Base-by-base conservation (phyloP, 1,140 invertebrate genomes). In the Parapsyche elsis region DNA sequence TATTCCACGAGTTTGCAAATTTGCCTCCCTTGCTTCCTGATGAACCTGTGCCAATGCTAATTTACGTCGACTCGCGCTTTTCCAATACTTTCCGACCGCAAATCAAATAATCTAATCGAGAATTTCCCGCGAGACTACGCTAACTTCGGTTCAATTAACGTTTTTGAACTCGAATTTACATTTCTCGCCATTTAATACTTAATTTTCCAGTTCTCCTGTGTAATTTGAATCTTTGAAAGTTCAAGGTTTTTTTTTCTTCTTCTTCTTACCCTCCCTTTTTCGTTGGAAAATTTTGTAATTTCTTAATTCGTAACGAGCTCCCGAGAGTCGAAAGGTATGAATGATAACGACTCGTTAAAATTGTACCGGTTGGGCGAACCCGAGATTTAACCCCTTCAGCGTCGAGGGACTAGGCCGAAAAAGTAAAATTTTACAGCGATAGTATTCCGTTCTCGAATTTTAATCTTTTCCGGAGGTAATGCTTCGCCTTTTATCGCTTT, bases 61-160 rank as follows among this genome's bases (percentile, higher is more conserved):
- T 59, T 59, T 59, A 59, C 21, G 1, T 21, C 21, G 53, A 59
- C 1, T 38, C 30, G 30, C 14, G 12, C 1, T 67, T 67, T 67
- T 67, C 61, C 61, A 21, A 67, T 67, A 67, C 61, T 67, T 67
- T 23, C 5, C 2, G 10, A 67, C 61, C 61, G 61, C 61, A 67
- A 23, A 67, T 67, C 19, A 67, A 67, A 67, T 23, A 67, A 19
- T 67, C 19, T 67, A 10, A 67, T 67, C 61, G 61, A 67, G 2
- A 67, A 67, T 67, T 67, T 67, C 61, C 61, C 61, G 19, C 61
- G 61, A 67, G 61, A 67, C 49, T 53, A 14, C 49, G 49, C 49
- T 2, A 12, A 14, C 16, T 53, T 16, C 49, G 49, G 49, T 53
- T 53, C 49, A 53, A 53, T 53, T 53, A 53, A 53, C 49, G 49